Base-by-base conservation (phyloP, 2,888 invertebrate species). In the Ellobium chinense region DNA sequence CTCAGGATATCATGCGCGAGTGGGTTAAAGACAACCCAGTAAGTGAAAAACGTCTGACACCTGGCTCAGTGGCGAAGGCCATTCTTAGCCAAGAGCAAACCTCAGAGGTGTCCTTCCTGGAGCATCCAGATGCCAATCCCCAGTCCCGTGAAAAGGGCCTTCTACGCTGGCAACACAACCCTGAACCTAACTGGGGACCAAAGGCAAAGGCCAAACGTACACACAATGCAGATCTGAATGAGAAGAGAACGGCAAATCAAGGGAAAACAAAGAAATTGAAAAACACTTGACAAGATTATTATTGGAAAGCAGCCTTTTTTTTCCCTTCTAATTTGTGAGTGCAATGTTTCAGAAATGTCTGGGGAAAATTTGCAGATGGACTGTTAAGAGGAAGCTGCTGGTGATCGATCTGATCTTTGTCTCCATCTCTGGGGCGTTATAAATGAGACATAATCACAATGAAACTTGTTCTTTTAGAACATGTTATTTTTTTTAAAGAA, bases 171-270 rank as follows among this genome's bases (percentile, higher is more conserved):
- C 98, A 97, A 92, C 94, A 94, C 86, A 99, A 99, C 94, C 98
- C 98, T 0, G 94, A 95, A 37, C 95, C 96, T 0, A 94, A 96
- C 93, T 99, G 98, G 98, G 98, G 99, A 0, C 98, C 99, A 0
- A 98, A 98, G 69, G 95, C 96, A 0, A 94, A 95, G 86, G 95
- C 97, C 1, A 80, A 80, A 36, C 68, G 80, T 36, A n/a, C 29
- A 14, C 12, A 29, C 14, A 69, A 68, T 75, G 62, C 3, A 36
- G 80, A 80, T 36, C 36, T 80, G n/a, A 37, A 31, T n/a, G 74
- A 74, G 29, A 75, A 75, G 46, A 68, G 60, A n/a, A 46, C 70
- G 31, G 60, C 75, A 14, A 80, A 80, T 34, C 80, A 80, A 62
- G 70, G 75, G 9, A 79, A 80, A 36, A 66, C 54, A 34, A 76